Evolutionary conservation across 2,888 invertebrate genomes (phyloP).

Genomic region (Eretmocerus hayati): DNA sequence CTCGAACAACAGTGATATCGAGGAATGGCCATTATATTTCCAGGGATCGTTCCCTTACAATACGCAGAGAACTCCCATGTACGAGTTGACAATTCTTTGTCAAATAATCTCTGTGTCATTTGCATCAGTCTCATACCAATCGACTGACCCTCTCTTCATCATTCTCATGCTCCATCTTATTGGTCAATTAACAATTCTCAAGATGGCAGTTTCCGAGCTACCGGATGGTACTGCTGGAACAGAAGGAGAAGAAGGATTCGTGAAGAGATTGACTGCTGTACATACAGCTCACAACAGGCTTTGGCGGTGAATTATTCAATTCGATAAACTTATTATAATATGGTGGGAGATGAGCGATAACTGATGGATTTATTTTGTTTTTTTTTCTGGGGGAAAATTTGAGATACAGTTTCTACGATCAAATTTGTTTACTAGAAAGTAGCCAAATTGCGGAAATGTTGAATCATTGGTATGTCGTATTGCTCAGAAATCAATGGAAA

Average conservation of each 20-base stretch:
- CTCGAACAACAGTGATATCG: not conserved
- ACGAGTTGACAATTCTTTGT: constrained; percentile 28
- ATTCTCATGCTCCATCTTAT: constrained; percentile 31
- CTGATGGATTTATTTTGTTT: no score
- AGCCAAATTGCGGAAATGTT: no score
- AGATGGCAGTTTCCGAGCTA: constrained; percentile 9
- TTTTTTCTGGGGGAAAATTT: no score
- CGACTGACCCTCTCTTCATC: constrained; percentile 29
- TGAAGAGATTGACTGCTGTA: constrained; percentile 6
- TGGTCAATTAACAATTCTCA: constrained; percentile 27
- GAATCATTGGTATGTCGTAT: no score
- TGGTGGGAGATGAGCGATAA: no score
- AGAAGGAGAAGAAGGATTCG: not conserved
- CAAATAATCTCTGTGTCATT: constrained; percentile 28
- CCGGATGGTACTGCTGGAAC: not conserved
- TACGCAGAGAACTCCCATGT: constrained; percentile 25
- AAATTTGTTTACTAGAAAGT: no score
- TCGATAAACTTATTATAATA: no score
- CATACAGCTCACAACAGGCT: constrained; percentile 6
- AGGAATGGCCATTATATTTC: constrained; percentile 20
- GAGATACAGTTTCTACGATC: no score
- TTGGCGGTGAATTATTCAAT: constrained; percentile 14
- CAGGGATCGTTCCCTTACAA: constrained; percentile 31
- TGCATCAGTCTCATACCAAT: constrained; percentile 29
- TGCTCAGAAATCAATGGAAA: no score